phyloP scores from a whole-genome alignment of 2,888 invertebrate species.

The Lumbricus terrestris region DNA sequence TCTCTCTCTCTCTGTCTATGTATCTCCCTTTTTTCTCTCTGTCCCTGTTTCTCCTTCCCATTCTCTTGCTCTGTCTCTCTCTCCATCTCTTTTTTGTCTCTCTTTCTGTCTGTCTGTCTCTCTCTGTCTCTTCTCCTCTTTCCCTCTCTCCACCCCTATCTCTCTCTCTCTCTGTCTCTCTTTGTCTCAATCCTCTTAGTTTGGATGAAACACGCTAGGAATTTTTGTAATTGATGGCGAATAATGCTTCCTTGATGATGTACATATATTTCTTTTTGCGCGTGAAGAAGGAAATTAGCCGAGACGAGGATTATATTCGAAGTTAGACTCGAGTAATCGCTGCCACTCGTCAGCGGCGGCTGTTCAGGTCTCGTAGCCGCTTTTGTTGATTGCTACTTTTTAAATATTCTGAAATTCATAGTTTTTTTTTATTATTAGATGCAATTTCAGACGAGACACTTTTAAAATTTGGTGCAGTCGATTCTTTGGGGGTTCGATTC shows the following conservation, averaged over 20 bases:
- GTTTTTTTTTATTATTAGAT: too few relatives aligned
- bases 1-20: too few relatives aligned
- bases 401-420: not conserved
- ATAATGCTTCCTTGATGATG: slow-evolving; percentile 3
- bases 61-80: too few relatives aligned
- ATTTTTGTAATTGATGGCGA: not conserved
- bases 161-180: not conserved
- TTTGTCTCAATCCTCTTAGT: not conserved
- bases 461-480: not conserved
- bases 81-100: too few relatives aligned
- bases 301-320: slow-evolving; percentile 3
- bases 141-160: not conserved
- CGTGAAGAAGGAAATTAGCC: slow-evolving; percentile 3
- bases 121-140: not conserved
- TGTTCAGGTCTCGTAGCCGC: not conserved
- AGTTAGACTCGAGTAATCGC: not conserved
- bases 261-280: not conserved
- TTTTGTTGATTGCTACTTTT: not conserved
- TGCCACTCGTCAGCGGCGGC: not conserved
- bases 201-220: slow-evolving; percentile 3
- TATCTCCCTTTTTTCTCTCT: too few relatives aligned
- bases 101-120: too few relatives aligned
- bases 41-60: too few relatives aligned
- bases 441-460: not conserved
- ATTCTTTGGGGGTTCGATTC: not conserved